Base-by-base conservation (phyloP, 1,140 invertebrate species). In the Cotesia typhae region DNA sequence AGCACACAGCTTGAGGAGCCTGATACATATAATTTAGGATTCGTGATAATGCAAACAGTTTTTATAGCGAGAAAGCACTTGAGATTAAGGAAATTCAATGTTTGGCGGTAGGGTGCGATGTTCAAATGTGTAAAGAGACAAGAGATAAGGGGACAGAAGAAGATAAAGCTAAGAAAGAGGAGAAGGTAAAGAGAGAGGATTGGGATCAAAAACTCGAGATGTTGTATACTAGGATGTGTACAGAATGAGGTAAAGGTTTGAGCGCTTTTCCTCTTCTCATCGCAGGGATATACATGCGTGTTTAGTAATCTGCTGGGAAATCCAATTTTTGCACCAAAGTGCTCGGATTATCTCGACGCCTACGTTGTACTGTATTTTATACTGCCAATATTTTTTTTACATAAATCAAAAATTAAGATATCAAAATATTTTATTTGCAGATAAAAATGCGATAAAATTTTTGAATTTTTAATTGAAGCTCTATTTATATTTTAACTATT, bases 11-110 rank as follows among this genome's bases (percentile, higher is more conserved):
- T 51, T 66, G 63, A 68, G 41, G 47, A 57, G 3, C 28, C 28
- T 28, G 52, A 59, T 28, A 64, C 35, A 28, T 17, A 64, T 53
- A 72, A 72, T 28, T 69, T 67, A 63, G 70, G 70, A 75, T 75
- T 75, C 67, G 72, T 72, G 74, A 72, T 75, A 75, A 75, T 75
- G 74, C 71, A 75, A 75, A 72, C 67, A 72, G 63, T 75, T 71
- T 72, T 75, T 72, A 65, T 72, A 67, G 47, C 4, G 60, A 35
- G 61, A 71, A 66, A 65, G 52, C 61, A 47, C 12, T 20, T 59
- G 6, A 20, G 20, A 7, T 5, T 28, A 5, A 14, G 61, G 47
- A 57, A 61, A 60, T 70, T 57, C 12, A 12, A 53, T 53, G 61
- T 64, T 71, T 71, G 52, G 52, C 28, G 53, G 67, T 66, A 53